Conservation (phyloP, 2,113 vertebrate species). For the Cavia aperea region DNA sequence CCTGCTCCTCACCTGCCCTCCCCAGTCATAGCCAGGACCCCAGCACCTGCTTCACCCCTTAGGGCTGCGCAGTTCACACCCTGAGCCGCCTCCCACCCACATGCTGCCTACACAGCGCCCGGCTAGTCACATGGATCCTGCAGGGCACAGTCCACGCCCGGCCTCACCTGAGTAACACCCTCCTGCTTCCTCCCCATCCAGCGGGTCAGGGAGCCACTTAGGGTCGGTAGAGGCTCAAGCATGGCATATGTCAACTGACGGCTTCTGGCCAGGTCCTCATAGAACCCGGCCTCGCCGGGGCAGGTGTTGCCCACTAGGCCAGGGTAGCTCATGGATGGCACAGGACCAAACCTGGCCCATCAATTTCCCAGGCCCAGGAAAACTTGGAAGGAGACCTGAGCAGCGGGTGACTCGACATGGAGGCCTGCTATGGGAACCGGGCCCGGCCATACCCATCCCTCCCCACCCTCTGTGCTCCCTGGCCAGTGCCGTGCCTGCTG, state of each 20-base stretch:
- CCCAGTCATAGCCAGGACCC: neutral
- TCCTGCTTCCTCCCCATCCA: neutral
- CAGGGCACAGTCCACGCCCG: neutral
- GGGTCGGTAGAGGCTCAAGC: no score
- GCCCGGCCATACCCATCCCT: neutral
- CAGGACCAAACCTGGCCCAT: neutral
- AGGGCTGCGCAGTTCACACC: neutral
- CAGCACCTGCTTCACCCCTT: neutral
- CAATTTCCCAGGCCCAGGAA: neutral
- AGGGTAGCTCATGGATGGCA: neutral
- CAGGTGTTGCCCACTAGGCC: no score
- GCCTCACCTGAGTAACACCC: no score
- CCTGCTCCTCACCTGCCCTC: neutral
- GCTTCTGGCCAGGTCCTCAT: neutral
- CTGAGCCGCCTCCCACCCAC: neutral
- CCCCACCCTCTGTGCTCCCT: neutral
- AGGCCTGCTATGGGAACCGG: neutral
- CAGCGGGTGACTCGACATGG: neutral
- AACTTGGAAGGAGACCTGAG: neutral
- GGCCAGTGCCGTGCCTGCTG: neutral
- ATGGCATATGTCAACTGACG: no score
- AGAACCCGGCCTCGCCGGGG: neutral
- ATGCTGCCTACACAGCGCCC: no score
- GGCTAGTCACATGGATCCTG: neutral
- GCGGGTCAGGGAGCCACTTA: no score